phyloP scores from a whole-genome alignment of 1,140 invertebrate genomes.

The Pomacea maculata region DNA sequence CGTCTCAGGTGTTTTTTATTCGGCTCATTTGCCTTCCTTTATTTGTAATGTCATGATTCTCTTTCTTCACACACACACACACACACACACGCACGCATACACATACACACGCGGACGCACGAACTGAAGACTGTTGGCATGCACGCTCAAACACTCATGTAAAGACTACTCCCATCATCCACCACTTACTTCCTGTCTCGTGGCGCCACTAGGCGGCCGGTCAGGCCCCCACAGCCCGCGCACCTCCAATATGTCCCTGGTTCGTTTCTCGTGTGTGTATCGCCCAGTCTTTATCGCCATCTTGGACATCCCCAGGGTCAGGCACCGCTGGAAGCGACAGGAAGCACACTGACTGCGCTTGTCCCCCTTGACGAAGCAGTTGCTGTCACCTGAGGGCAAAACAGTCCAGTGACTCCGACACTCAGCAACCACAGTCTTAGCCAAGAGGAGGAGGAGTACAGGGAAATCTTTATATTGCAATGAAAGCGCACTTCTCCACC shows the following conservation, averaged over 20 bases:
- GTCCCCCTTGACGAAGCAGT: conserved; percentile 37
- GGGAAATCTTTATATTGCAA: no score
- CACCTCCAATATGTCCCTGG: conserved; percentile 46
- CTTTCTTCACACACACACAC: not conserved
- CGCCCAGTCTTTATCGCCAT: conserved; percentile 50
- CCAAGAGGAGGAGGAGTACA: no score
- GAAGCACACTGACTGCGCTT: conserved; percentile 43
- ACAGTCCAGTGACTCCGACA: no score
- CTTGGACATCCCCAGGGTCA: conserved; percentile 51
- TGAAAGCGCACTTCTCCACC: not conserved
- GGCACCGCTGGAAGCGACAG: conserved; percentile 48
- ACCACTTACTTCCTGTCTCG: not conserved
- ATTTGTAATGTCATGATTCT: not conserved
- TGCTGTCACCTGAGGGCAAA: not conserved
- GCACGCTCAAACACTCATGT: not conserved
- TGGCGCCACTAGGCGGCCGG: not conserved
- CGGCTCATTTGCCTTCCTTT: not conserved
- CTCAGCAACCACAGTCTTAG: no score
- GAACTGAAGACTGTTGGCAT: not conserved
- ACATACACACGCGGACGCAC: conserved; percentile 5
- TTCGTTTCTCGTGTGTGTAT: conserved; percentile 49
- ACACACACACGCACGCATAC: conserved; percentile 14
- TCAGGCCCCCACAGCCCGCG: conserved; percentile 32
- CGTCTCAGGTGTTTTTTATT: not conserved
- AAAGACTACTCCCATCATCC: not conserved